Base-by-base conservation (phyloP, 2,113 vertebrate species). In the Takifugu bimaculatus region DNA sequence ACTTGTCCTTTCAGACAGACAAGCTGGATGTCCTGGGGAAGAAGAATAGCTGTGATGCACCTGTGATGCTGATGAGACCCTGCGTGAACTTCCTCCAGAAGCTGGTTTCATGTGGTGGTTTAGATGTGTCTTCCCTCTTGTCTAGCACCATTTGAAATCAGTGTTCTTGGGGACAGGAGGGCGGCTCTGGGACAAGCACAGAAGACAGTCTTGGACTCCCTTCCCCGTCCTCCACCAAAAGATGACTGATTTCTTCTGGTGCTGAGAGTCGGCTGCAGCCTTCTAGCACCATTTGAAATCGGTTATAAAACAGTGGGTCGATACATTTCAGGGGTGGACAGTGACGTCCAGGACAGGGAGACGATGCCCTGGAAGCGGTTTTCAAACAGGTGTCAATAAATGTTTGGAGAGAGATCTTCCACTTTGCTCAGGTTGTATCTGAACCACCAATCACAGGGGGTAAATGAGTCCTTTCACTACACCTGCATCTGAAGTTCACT, bases 261-360 rank as follows among this genome's bases (percentile, higher is more conserved):
- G 96, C 91, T 93, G 93, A 95, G 96, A 98, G 94, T 92, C 91
- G 70, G 0, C 60, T 90, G 88, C 60, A 76, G 91, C 90, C 93
- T 92, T 98, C 96, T 98, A 98, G 96, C 96, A 98, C 96, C 96
- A 99, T 97, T 96, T 95, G 96, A 98, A 98, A 98, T 98, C 96
- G 95, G 96, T 98, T 98, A 98, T 97, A 94, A 93, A 91, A 93
- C 89, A 70, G 94, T 96, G 95, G 94, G 93, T 85, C 76, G 55
- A 48, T 71, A 70, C 88, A 42, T 77, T 85, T 14, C 55, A 66
- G 54, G 5, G 11, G 11, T 5, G 5, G 12, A 3, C 44, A 45
- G 44, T 3, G 44, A 14, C 11, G 5, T 4, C 5, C 11, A 5
- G 5, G 14, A 45, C 14, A 13, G 10, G 44, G 1, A 10, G 44